A percentile compares a stretch with the other conserved stretches of the same genome.
phyloP scores from a whole-genome alignment of 2,113 vertebrate species.

The Paradoxurus hermaphroditus region DNA sequence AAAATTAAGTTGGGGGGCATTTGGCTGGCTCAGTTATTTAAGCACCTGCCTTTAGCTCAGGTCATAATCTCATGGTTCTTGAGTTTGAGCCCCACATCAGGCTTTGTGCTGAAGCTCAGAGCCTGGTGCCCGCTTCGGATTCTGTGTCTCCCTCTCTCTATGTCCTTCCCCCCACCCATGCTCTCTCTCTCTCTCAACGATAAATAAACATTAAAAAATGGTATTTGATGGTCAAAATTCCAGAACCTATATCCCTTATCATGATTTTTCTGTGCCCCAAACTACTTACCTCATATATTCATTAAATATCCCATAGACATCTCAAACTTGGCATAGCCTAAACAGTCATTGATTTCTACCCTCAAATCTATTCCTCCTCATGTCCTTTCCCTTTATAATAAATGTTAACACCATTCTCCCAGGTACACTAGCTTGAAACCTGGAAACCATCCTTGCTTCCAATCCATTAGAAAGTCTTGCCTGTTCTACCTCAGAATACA shows the following conservation, averaged over 20 bases:
- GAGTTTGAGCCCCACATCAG: too few relatives aligned
- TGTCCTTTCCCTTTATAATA: neutral
- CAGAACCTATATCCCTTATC: neutral
- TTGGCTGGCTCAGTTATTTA: too few relatives aligned
- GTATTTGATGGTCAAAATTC: neutral
- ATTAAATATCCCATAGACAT: neutral
- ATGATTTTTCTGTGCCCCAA: neutral
- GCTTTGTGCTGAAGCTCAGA: too few relatives aligned
- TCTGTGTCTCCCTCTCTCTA: too few relatives aligned
- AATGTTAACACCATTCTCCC: neutral
- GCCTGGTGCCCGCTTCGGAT: too few relatives aligned
- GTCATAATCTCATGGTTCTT: too few relatives aligned
- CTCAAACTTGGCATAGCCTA: neutral
- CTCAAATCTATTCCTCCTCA: neutral
- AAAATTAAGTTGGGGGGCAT: too few relatives aligned
- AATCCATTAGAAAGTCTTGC: neutral
- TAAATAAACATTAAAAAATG: neutral
- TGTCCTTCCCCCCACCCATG: too few relatives aligned
- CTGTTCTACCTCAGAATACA: neutral
- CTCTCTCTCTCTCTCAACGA: too few relatives aligned
- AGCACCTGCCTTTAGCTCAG: too few relatives aligned
- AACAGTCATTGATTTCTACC: neutral
- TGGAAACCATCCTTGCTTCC: neutral
- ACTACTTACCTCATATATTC: neutral
- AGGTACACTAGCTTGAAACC: neutral